phyloP scores from a whole-genome alignment of 2,113 vertebrate species.

The Stigmatopora nigra region DNA sequence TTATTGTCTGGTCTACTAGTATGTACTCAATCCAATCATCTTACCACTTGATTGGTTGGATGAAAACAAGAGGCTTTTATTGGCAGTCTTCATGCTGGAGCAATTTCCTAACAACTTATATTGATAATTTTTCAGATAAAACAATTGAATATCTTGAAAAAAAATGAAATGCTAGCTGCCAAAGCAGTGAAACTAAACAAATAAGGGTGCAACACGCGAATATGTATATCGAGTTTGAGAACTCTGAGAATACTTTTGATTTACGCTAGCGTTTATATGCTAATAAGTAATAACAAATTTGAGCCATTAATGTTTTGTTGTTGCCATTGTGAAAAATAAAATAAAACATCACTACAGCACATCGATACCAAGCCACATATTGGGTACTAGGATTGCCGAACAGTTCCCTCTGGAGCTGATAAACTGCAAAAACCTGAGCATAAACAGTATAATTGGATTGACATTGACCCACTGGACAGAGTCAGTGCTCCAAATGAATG shows the following conservation, averaged over 20 bases:
- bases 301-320: neutral
- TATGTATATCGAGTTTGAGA: too few species aligned
- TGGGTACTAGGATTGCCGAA: neutral
- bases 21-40: too few species aligned
- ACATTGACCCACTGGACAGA: constrained; percentile 1
- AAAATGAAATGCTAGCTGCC: too few species aligned
- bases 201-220: too few species aligned
- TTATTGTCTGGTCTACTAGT: too few species aligned
- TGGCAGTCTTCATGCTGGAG: too few species aligned
- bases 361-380: neutral
- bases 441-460: neutral
- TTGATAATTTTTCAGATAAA: too few species aligned
- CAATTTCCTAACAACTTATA: too few species aligned
- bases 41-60: too few species aligned
- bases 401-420: neutral
- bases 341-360: neutral
- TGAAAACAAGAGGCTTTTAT: too few species aligned
- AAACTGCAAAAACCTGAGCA: neutral
- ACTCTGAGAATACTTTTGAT: neutral
- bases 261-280: neutral
- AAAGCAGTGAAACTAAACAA: too few species aligned
- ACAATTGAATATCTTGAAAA: too few species aligned
- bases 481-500: neutral
- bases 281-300: neutral
- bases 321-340: neutral